Base-by-base conservation (phyloP, 2,113 vertebrate genomes). In the Grammomys surdaster region DNA sequence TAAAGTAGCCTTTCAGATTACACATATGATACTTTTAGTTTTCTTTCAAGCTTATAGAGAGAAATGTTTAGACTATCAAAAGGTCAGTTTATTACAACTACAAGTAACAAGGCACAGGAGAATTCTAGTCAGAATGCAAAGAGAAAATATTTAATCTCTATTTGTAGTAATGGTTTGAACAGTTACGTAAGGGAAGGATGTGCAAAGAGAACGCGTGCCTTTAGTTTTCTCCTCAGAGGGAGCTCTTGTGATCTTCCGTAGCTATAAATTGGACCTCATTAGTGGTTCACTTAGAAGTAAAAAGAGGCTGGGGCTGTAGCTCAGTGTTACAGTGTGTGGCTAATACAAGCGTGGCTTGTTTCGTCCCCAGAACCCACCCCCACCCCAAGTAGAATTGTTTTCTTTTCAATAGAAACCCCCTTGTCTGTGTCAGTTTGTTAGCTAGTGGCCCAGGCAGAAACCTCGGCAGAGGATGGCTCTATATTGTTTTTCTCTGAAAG, bases 401-500 rank as follows among this genome's bases (percentile, higher is more conserved):
- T 54, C 43, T 77, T 77, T 51, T 28, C 12, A 63, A 26, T 76
- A 80, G 70, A 43, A 90, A 8, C 69, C 80, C 26, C 54, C 54
- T 88, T 91, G 56, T 92, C 77, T 40, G n/a, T 75, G 40, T 96
- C 73, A 88, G 7, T 88, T 94, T 93, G 43, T 96, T 89, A 95
- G 95, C 73, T 60, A 86, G 65, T 85, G 78, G 28, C 24, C 54
- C 40, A 93, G 17, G 93, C 51, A 93, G 86, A 58, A 95, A 89
- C 26, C 26, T 81, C 63, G 69, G 0, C 63, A 75, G 80, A 96
- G 20, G 40, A 28, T 51, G 72, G 82, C 93, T 97, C 95, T 95
- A 2, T 67, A 70, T 97, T 97, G 75, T 88, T 95, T 93, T 95
- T 88, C 84, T 94, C 72, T 82, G 95, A 93, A 95, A 95, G 90